A percentile compares a stretch with the other conserved stretches of the same genome.
These are phyloP conservation scores for Eidolon dupreanum DNA, from an alignment of 2,797 vertebrate genomes.

Conservation along the genomic window DNA sequence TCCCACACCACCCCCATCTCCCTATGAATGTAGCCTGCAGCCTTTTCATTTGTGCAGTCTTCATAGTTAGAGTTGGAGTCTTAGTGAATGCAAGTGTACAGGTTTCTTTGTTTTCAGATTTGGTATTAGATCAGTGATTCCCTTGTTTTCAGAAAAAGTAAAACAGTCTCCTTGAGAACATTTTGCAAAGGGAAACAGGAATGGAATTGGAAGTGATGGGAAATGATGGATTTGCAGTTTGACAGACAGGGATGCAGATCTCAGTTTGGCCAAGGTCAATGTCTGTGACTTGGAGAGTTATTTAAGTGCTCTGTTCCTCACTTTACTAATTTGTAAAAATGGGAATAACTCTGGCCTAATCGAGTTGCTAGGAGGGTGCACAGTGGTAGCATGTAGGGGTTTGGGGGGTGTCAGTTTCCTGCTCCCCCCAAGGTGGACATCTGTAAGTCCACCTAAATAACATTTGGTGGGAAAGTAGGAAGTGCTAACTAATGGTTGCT, in stretches of 20 bases:
- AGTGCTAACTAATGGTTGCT: not conserved
- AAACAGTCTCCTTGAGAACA: not conserved
- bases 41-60: not conserved
- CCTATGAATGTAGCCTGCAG: not conserved
- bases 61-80: not conserved
- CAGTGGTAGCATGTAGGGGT: not conserved
- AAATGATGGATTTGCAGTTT: not conserved
- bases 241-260: not conserved
- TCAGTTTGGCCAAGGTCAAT: not conserved
- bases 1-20: not conserved
- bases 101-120: conserved; percentile 16
- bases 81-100: not conserved
- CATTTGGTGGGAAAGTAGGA: not conserved
- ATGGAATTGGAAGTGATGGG: not conserved
- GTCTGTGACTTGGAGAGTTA: not conserved
- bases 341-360: not conserved
- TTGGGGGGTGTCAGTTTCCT: not conserved
- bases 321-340: not conserved
- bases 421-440: not conserved
- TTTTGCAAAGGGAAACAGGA: not conserved
- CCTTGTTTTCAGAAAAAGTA: not conserved
- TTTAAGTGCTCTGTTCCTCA: not conserved
- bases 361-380: not conserved
- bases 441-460: not conserved
- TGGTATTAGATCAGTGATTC: not conserved